Evolutionary conservation across 2,113 vertebrate genomes (phyloP), one percentile per base, ranked within the genome.

Genomic region (Indri indri): DNA sequence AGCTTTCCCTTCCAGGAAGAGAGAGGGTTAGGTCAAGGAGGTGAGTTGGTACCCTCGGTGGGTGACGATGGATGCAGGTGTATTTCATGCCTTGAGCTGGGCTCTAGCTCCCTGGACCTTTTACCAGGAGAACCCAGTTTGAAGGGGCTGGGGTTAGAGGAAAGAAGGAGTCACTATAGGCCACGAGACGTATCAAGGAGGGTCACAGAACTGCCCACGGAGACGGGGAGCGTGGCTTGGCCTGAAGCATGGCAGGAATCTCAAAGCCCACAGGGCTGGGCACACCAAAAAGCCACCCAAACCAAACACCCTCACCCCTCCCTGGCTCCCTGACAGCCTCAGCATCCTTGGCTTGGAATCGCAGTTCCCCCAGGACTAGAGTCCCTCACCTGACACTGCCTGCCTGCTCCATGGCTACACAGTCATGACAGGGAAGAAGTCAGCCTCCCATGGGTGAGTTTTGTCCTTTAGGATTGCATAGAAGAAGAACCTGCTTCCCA

Each of bases 31-130:
- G 59, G n/a, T 6, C 68, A 42, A 74, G 27, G 42, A 42, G 23
- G 30, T 10, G 83, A 82, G 61, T 14, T 50, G 57, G 34, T 2
- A 16, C 50, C 74, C 27, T 14, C 7, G 32, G 52, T 20, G 8
- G 42, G 59, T 8, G 81, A 61, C 0, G 7, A 32, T 1, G 13
- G 66, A n/a, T 13, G 1, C 9, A 6, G 32, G 42, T 14, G 2
- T 63, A 50, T 40, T 65, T 34, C 11, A 8, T 45, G 30, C n/a
- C 42, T 65, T 4, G 1, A 16, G 30, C 45, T 27, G 12, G 2
- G 40, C n/a, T 59, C 52, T 47, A 88, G 71, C 22, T 73, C 73
- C 50, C n/a, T 59, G 17, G 47, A 18, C 42, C 27, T 37, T 2
- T 3, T 76, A 61, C 27, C 68, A 25, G 4, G n/a, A 83, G 63